Base-by-base conservation (phyloP, 2,888 invertebrate species). In the Hypercompe scribonia region DNA sequence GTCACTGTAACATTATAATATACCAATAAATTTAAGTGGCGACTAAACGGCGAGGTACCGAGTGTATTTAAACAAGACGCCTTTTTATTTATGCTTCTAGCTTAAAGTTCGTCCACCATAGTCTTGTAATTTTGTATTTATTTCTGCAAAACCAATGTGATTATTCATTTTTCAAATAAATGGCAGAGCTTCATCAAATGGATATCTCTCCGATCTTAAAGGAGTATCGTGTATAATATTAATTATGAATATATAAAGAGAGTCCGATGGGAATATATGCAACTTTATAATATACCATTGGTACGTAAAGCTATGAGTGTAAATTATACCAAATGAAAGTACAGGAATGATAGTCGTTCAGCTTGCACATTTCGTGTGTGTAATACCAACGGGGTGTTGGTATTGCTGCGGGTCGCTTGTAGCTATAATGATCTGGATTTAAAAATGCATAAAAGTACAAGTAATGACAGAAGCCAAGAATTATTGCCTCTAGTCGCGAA, bases 141-240 rank as follows among this genome's bases (percentile, higher is more conserved):
- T 87, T 89, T 88, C 79, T 78, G 84, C 82, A 85, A 87, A 85
- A 86, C 84, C 81, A 74, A 75, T 73, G 85, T 85, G 87, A 91
- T 91, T 91, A 90, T 88, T 93, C 90, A 92, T 93, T 90, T 89
- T 90, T 91, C 90, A 92, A 91, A 90, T 89, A 90, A 93, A 93
- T 92, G 86, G 91, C 87, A 86, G 83, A 89, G 87, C 91, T 92
- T 90, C 91, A 91, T 92, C 92, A 93, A 90, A 90, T 83, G 85
- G 88, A 88, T 91, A 90, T 91, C 89, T 91, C 81, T 85, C 77
- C 72, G 83, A 90, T 90, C 89, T 89, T 80, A 80, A 81, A 79
- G 80, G 71, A 66, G 75, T 65, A 77, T 81, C 81, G 80, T 84
- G 81, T 86, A 86, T 81, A 75, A 80, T 89, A 88, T 89, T 90